phyloP scores from a whole-genome alignment of 1,140 invertebrate genomes.

The Pseudoatta argentina region DNA sequence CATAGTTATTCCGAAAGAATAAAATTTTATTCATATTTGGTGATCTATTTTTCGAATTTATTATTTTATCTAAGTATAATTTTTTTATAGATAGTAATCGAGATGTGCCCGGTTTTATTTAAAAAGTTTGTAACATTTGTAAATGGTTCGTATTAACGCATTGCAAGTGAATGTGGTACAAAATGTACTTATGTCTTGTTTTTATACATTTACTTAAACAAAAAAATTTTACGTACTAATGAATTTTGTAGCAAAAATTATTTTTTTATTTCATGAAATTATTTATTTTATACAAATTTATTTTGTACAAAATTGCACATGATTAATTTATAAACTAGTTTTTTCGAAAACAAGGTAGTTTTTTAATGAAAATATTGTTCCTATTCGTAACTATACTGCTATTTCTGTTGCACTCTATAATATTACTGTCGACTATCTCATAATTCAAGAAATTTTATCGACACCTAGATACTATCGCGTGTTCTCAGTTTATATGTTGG shows the following conservation, averaged over 20 bases:
- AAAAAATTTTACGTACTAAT: not conserved
- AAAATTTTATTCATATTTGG: slow-evolving; percentile 45
- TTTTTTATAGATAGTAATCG: no score
- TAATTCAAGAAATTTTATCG: slow-evolving; percentile 25
- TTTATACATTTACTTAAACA: not conserved
- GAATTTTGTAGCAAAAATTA: not conserved
- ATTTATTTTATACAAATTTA: no score
- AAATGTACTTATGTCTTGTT: not conserved
- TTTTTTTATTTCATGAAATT: not conserved
- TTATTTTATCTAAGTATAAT: not conserved
- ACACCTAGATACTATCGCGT: slow-evolving; percentile 30
- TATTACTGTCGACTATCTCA: not conserved
- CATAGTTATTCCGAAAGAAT: slow-evolving; percentile 52
- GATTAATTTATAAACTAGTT: not conserved
- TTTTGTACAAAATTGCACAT: no score
- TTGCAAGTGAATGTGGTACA: not conserved
- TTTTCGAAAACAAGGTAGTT: not conserved
- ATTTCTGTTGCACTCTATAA: not conserved
- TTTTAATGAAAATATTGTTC: not conserved
- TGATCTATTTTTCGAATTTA: not conserved
- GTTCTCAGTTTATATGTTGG: slow-evolving; percentile 45
- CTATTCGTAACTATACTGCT: not conserved
- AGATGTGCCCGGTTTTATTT: no score
- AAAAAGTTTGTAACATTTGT: no score
- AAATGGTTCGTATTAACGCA: no score